Percentiles rank a stretch among this genome's conserved stretches.
Conservation (phyloP, 2,113 vertebrate genomes). For the Promerops cafer region DNA sequence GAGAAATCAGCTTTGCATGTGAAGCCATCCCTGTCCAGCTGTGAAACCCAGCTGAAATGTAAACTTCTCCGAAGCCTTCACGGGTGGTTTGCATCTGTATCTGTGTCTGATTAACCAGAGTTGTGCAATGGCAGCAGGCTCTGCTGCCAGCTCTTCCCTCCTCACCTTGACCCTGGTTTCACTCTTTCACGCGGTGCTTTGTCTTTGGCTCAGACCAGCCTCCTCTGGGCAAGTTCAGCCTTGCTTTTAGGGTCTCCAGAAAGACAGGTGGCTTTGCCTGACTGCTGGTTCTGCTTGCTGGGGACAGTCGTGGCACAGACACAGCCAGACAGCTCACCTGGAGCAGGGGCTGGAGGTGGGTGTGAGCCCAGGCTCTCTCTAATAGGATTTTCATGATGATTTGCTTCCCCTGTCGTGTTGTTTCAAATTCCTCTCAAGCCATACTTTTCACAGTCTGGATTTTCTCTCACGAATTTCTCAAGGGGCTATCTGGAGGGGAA, state of each 20-base stretch:
- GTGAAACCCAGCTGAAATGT: background rate
- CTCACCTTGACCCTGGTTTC: background rate
- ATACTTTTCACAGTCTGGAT: constrained; percentile 61
- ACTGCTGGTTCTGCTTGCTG: background rate
- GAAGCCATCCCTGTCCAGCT: background rate
- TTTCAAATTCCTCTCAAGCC: constrained; percentile 58
- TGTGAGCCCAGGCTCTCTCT: background rate
- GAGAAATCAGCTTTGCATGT: background rate
- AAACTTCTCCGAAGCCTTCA: background rate
- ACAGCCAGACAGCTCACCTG: background rate
- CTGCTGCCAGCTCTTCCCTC: background rate
- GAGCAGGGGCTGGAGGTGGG: background rate
- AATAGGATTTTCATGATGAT: background rate
- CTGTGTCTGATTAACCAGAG: background rate
- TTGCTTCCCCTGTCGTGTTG: constrained; percentile 37
- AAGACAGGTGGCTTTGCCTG: background rate
- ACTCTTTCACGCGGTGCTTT: rapidly evolving
- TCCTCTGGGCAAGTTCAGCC: background rate
- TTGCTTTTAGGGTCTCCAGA: background rate
- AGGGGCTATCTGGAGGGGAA: constrained; percentile 51
- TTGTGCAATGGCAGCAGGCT: background rate
- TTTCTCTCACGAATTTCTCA: constrained; percentile 60
- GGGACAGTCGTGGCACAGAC: rapidly evolving
- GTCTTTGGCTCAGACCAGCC: background rate
- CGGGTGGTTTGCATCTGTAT: background rate